Evolutionary conservation across 2,797 vertebrate species (phyloP), one percentile per base, ranked within the genome.

Genomic region (Danio kyathit): DNA sequence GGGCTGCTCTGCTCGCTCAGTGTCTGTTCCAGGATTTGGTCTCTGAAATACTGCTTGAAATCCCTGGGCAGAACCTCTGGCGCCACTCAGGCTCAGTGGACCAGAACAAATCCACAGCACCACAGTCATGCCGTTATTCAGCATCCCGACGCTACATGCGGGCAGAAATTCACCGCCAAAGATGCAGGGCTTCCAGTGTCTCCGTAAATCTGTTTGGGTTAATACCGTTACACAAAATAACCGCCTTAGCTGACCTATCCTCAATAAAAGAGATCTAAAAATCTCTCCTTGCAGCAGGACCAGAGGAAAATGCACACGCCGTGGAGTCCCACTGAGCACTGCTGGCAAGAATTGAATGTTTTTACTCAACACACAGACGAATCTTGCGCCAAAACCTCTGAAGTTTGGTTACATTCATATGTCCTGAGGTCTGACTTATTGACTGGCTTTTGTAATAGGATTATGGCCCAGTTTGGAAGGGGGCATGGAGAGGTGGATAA

Each of bases 21-120:
- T 80, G 82, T 81, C 57, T 19, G 54, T 84, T 76, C 73, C 6
- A 41, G 59, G 72, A 73, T 54, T 51, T 49, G 61, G 74, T 41
- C 17, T 67, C 65, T 86, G 69, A 88, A 83, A 76, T 17, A 74
- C 84, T 11, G 86, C 86, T 84, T 88, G 86, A 90, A 94, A 92
- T 87, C 90, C 86, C 89, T 87, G 85, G 83, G 86, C 88, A 69
- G 87, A 86, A 86, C 85, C 84, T 84, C 83, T 86, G 90, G 90
- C 65, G 73, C 89, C 88, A 87, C 76, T 75, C 86, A 81, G 87
- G 88, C 86, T 90, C 88, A 88, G 83, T 91, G 91, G 89, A 91
- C 89, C 90, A 87, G 88, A 92, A 91, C 91, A 92, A 93, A 93
- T 93, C 92, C 90, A 89, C 88, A 86, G 87, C 87, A 90, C 87